A percentile compares a stretch with the other conserved stretches of the same genome.
Evolutionary conservation across 2,113 vertebrate species (phyloP).

Genomic region (Xiphorhynchus elegans): DNA sequence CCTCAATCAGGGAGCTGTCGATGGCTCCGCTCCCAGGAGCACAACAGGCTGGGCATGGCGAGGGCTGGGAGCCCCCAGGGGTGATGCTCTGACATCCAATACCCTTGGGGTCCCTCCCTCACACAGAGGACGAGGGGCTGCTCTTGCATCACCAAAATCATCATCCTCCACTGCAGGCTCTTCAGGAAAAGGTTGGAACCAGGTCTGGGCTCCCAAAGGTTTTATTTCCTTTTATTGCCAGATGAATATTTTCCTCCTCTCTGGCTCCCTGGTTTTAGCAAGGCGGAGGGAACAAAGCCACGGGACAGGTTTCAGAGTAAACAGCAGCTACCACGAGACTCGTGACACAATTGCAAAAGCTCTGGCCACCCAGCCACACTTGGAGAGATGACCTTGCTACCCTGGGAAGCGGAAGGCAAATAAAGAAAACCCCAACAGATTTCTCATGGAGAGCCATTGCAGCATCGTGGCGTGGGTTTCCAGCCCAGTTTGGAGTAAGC

Average conservation of each 20-base stretch:
- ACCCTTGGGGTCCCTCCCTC: neutral
- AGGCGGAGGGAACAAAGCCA: neutral
- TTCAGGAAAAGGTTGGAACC: neutral
- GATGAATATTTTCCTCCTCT: neutral
- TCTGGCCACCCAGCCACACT: neutral
- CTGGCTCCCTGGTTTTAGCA: neutral
- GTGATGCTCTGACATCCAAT: neutral
- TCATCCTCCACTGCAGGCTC: rapidly evolving
- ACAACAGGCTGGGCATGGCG: neutral
- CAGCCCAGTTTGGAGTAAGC: neutral
- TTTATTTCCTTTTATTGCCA: neutral
- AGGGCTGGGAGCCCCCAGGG: neutral
- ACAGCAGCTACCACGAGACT: neutral
- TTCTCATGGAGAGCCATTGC: neutral
- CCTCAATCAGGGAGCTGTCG: constrained; percentile 21
- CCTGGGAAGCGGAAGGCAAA: neutral
- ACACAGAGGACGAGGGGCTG: neutral
- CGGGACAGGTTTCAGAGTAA: constrained; percentile 39
- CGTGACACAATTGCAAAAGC: neutral
- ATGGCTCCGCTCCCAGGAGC: neutral
- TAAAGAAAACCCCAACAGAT: neutral
- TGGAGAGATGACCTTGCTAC: neutral
- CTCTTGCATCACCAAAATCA: neutral
- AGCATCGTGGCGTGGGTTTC: neutral
- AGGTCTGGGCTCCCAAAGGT: neutral